These are phyloP conservation scores for Chloroceryle amazona DNA, from an alignment of 2,797 vertebrate genomes.

Conservation along the genomic window DNA sequence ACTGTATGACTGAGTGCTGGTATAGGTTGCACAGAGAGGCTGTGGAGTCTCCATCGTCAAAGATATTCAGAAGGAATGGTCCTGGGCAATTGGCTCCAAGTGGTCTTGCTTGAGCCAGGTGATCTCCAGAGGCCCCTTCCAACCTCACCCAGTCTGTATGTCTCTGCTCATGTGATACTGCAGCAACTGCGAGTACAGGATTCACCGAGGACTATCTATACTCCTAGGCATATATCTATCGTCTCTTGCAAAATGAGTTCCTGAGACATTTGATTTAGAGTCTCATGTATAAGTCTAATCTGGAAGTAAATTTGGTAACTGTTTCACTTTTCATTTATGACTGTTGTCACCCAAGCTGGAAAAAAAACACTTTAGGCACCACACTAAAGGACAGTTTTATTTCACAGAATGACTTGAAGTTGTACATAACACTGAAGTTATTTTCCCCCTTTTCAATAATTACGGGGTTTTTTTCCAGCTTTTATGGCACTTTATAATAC, in stretches of 20 bases:
- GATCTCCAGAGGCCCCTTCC: neutral
- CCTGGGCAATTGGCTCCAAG: neutral
- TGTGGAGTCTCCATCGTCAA: neutral
- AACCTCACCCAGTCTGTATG: neutral
- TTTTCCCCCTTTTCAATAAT: slow-evolving; percentile 26
- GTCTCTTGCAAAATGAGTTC: neutral
- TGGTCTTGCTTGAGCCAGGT: neutral
- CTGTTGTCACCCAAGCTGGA: neutral
- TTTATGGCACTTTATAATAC: neutral
- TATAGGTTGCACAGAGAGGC: neutral
- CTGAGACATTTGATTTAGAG: slow-evolving; percentile 17
- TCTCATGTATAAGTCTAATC: neutral
- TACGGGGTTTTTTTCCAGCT: neutral
- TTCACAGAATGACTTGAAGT: slow-evolving; percentile 19
- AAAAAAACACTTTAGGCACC: neutral
- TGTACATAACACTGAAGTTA: neutral
- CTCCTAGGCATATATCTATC: neutral
- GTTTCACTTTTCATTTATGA: slow-evolving; percentile 22
- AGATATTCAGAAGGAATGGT: neutral
- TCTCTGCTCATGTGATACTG: neutral
- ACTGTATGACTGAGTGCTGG: neutral
- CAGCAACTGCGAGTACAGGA: neutral
- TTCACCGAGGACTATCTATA: neutral
- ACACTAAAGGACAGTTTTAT: slow-evolving; percentile 25
- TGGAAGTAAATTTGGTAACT: slow-evolving; percentile 10